Base-by-base conservation (phyloP, 2,797 vertebrate species). In the Ammospiza maritima region DNA sequence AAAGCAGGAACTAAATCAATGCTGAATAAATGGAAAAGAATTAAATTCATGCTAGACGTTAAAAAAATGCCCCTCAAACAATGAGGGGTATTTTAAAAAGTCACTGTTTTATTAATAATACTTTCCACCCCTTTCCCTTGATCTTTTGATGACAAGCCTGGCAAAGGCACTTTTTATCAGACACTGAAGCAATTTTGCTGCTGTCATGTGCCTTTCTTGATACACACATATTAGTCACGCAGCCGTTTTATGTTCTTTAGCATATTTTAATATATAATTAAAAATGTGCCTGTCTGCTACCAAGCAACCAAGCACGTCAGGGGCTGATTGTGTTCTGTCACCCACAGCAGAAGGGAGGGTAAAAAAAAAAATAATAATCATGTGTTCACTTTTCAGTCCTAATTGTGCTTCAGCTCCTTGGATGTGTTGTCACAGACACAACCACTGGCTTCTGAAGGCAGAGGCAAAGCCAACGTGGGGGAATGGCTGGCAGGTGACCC, bases 181-280 rank as follows among this genome's bases (percentile, higher is more conserved):
- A 86, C 94, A 94, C 93, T 93, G 76, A 95, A 94, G 95, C 96
- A 94, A 97, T 98, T 97, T 96, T 96, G 90, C 93, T 95, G 96
- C 97, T 98, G 98, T 98, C 97, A 97, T 87, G 91, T 95, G 97
- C 96, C 96, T 97, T 95, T 97, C 97, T 96, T 96, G 96, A 97
- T 97, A 95, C 61, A 96, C 96, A 96, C 27, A 32, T 96, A 97
- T 97, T 97, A 98, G 97, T 97, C 97, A 97, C 95, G 81, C 95
- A 97, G 97, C 94, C 64, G 69, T 94, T 97, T 97, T 96, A 95
- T 97, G 95, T 96, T 97, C 96, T 97, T 97, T 96, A 95, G 97
- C 97, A 96, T 98, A 97, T 97, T 98, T 98, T 97, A 97, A 96
- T 97, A 78, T 97, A 96, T 98, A 98, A 98, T 98, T 98, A 98